Conservation (phyloP, 2,888 invertebrate genomes). For the Protodeltote pygarga region DNA sequence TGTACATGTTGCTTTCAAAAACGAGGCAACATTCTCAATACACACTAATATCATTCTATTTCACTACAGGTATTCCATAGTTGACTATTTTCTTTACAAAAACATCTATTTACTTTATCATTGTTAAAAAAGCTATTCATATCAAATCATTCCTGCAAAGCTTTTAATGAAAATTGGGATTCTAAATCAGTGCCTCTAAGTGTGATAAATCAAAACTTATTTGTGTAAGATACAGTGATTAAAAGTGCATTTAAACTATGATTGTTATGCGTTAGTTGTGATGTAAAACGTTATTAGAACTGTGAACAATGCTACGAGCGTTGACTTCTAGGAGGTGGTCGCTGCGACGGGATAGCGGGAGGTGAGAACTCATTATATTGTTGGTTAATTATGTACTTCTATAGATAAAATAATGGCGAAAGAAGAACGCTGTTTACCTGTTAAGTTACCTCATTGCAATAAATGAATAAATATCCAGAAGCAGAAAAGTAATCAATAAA, state of each 20-base stretch:
- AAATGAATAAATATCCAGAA: no score
- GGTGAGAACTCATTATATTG: slow-evolving; percentile 66
- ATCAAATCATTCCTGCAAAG: slow-evolving; percentile 13
- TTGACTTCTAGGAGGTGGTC: slow-evolving; percentile 82
- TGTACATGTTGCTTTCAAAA: no score
- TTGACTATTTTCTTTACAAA: not conserved
- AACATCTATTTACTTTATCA: no score
- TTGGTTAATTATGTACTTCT: not conserved
- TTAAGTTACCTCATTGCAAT: no score
- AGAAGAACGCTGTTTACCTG: no score
- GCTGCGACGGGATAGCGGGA: slow-evolving; percentile 79
- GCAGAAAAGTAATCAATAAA: no score
- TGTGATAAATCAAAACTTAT: slow-evolving; percentile 32
- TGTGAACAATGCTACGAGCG: slow-evolving; percentile 75
- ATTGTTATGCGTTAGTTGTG: slow-evolving; percentile 33
- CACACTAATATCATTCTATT: no score
- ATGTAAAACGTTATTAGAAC: slow-evolving; percentile 50
- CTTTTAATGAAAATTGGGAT: slow-evolving; percentile 4
- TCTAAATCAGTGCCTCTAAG: slow-evolving; percentile 41
- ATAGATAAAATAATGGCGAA: no score
- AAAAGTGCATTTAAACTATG: slow-evolving; percentile 42
- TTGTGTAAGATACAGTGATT: slow-evolving; percentile 35
- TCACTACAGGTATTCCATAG: not conserved
- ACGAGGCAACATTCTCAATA: not conserved
- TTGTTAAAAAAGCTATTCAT: not conserved